Percentiles rank a stretch among this genome's conserved stretches.
Conservation (phyloP, 2,113 vertebrate genomes). For the Nannospalax galili region DNA sequence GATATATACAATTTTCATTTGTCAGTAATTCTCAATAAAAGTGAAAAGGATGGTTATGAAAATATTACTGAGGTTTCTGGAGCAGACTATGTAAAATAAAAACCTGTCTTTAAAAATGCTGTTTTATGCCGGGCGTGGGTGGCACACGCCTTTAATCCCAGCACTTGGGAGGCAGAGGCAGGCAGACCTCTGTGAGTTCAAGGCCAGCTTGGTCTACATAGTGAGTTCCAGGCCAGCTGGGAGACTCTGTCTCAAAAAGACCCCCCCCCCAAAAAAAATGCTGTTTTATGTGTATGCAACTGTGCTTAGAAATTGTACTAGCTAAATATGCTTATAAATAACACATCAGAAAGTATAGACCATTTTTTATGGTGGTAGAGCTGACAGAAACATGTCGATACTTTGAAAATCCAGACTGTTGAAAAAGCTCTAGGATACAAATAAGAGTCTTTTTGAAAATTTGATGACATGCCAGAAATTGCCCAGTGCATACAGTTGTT, state of each 20-base stretch:
- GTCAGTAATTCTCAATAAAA: neutral
- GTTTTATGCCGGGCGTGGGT: no score
- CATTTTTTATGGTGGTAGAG: slow-evolving; percentile 17
- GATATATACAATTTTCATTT: neutral
- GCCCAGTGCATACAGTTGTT: neutral
- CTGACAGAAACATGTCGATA: slow-evolving; percentile 6
- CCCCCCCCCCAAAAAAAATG: no score
- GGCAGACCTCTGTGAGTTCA: no score
- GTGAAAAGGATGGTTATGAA: slow-evolving; percentile 28
- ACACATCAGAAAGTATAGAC: slow-evolving; percentile 5
- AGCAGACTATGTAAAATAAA: neutral
- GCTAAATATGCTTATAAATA: slow-evolving; percentile 30
- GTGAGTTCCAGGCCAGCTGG: no score
- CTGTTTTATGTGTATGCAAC: slow-evolving; percentile 24
- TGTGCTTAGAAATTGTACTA: slow-evolving; percentile 12
- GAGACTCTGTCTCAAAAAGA: no score
- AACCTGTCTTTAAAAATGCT: neutral
- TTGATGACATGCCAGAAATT: slow-evolving; percentile 56
- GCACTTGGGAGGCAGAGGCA: no score
- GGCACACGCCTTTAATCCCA: no score
- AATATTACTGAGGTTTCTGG: neutral
- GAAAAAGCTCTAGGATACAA: slow-evolving; percentile 49
- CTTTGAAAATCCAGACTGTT: slow-evolving; percentile 54
- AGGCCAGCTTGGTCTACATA: no score
- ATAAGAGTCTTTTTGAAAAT: neutral